A percentile compares a stretch with the other conserved stretches of the same genome.
phyloP scores from a whole-genome alignment of 2,113 vertebrate genomes.

The Agapornis roseicollis region DNA sequence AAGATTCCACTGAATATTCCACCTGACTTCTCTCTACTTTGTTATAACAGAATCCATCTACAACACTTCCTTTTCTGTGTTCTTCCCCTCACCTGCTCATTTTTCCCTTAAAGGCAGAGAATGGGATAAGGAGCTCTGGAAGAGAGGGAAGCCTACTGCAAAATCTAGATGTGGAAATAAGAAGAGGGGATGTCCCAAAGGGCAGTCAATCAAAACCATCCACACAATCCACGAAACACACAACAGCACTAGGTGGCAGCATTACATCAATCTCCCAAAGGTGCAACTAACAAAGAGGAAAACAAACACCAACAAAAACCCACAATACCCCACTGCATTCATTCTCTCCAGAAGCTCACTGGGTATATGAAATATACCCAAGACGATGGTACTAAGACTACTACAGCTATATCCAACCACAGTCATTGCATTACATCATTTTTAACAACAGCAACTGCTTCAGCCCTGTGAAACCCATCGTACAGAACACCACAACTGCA shows the following conservation, averaged over 20 bases:
- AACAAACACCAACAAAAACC: background rate
- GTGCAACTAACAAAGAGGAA: background rate
- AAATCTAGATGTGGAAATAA: background rate
- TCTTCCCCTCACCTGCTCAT: background rate
- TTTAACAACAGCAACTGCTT: background rate
- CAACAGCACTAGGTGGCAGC: conserved; percentile 28
- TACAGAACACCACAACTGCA: background rate
- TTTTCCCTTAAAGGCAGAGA: background rate
- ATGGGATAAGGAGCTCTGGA: background rate
- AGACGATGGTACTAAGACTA: background rate
- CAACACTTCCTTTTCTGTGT: background rate
- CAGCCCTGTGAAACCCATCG: background rate
- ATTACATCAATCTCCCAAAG: background rate
- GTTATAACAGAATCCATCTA: background rate
- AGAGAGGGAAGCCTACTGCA: background rate
- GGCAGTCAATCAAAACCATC: background rate
- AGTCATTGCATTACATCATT: background rate
- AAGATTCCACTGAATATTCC: background rate
- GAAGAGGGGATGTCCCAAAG: background rate
- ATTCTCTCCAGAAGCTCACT: background rate
- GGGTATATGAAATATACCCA: background rate
- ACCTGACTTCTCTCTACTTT: background rate
- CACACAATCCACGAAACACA: rapidly evolving
- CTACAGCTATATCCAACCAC: background rate
- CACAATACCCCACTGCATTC: background rate